phyloP scores from a whole-genome alignment of 2,797 vertebrate genomes.

The Columba guinea region DNA sequence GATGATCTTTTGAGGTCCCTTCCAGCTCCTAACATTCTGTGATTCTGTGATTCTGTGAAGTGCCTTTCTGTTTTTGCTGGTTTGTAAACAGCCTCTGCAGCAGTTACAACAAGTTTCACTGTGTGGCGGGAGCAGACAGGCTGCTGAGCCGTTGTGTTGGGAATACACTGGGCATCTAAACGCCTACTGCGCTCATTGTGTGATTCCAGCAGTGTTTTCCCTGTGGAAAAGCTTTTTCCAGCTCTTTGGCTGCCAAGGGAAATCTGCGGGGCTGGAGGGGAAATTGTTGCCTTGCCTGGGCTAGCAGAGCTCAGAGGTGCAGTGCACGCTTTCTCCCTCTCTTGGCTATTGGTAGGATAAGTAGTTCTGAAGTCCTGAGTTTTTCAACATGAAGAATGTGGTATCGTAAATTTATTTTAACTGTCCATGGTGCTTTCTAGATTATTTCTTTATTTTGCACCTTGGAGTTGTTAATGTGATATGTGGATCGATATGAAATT shows the following conservation, averaged over 20 bases:
- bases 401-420: background rate
- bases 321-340: background rate
- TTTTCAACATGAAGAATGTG: background rate
- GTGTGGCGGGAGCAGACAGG: background rate
- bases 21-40: too few species aligned
- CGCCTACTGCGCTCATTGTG: background rate
- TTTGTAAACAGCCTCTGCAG: background rate
- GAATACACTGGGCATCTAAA: background rate
- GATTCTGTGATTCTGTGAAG: background rate
- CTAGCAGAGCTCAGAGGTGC: background rate
- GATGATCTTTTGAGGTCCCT: too few species aligned
- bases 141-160: background rate
- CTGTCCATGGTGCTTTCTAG: background rate
- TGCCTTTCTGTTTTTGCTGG: background rate
- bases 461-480: background rate
- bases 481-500: background rate
- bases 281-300: background rate
- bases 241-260: background rate
- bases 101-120: background rate
- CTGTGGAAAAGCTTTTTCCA: background rate
- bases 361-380: background rate
- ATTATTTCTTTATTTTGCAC: background rate
- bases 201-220: background rate
- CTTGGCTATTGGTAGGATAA: background rate
- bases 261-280: background rate